These are phyloP conservation scores for Drosophila borealis DNA, from an alignment of 2,888 invertebrate genomes.

Conservation along the genomic window DNA sequence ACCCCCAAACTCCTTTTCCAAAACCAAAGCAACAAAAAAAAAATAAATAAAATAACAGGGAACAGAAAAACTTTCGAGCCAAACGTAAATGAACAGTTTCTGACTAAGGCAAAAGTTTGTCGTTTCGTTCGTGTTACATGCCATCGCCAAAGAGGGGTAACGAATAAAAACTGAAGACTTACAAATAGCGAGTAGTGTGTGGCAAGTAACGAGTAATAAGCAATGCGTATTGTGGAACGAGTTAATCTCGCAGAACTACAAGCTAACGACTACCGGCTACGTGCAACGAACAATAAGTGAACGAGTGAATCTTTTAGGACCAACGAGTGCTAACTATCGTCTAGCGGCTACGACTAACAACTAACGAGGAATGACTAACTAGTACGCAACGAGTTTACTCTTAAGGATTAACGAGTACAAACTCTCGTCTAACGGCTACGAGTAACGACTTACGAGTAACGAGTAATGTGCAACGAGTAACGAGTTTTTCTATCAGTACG, in stretches of 20 bases:
- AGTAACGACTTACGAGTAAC: neutral
- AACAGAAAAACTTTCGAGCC: slow-evolving; percentile 34
- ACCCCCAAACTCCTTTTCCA: neutral
- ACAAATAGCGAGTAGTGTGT: neutral
- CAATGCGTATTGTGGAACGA: neutral
- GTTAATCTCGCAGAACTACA: neutral
- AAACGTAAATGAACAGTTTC: slow-evolving; percentile 45
- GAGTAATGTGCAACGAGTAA: slow-evolving; percentile 5
- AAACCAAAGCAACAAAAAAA: neutral
- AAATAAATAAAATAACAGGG: slow-evolving; percentile 8
- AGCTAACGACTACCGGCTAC: neutral
- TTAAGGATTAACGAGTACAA: neutral
- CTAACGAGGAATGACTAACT: too few species aligned
- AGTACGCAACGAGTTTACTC: neutral
- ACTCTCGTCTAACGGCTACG: neutral
- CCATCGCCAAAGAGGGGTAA: neutral
- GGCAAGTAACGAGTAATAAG: neutral
- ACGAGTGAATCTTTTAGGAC: too few species aligned
- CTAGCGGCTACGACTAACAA: too few species aligned
- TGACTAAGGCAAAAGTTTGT: slow-evolving; percentile 33
- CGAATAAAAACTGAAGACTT: neutral
- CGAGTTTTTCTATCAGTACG: neutral
- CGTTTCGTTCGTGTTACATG: slow-evolving; percentile 3
- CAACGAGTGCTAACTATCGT: too few species aligned
- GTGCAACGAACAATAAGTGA: neutral